Base-by-base conservation (phyloP, 64 coral and sea anemone genomes). In the Montipora foliosa region DNA sequence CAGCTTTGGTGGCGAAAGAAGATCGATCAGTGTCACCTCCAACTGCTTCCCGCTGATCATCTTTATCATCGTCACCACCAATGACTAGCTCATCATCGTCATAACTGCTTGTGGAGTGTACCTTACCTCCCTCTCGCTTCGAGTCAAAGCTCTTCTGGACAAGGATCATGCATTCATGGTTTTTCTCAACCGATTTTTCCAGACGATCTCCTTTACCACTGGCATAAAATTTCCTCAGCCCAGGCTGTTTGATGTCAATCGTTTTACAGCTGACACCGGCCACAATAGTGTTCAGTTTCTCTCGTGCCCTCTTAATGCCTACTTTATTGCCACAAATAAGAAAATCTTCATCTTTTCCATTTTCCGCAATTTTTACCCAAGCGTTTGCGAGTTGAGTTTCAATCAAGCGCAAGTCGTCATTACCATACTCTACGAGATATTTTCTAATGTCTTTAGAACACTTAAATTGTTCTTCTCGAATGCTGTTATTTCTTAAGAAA, bases 241-340 rank as follows among this genome's bases (percentile, higher is more conserved):
- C 91, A 22, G 91, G 82, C 44, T 93, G 91, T 29, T 84, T 22
- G 29, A 87, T 58, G 1, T 78, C 47, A 57, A 87, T 21, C 25
- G 6, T 75, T 3, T 78, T 47, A 13, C 29, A 47, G 3, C 0
- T 19, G 5, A 47, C 49, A 15, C 29, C 25, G 8, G 55, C 52
- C 4, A 29, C 57, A 14, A 92, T 16, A 61, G 59, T 14, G 19
- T 64, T 1, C 8, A 92, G 10, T 16, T 55, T 49, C n/a, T 29
- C 11, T 17, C 15, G 44, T 17, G 44, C 71, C 2, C 91, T 22
- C 45, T 57, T 46, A 6, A 92, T 16, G 1, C 91, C 91, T 25
- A 57, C 75, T 77, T 86, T 92, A 22, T 61, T 93, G 1, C 92
- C 92, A n/a, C n/a, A n/a, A n/a, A n/a, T n/a, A n/a, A n/a, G n/a